phyloP scores from a whole-genome alignment of 2,113 vertebrate genomes.

The Strix aluco region DNA sequence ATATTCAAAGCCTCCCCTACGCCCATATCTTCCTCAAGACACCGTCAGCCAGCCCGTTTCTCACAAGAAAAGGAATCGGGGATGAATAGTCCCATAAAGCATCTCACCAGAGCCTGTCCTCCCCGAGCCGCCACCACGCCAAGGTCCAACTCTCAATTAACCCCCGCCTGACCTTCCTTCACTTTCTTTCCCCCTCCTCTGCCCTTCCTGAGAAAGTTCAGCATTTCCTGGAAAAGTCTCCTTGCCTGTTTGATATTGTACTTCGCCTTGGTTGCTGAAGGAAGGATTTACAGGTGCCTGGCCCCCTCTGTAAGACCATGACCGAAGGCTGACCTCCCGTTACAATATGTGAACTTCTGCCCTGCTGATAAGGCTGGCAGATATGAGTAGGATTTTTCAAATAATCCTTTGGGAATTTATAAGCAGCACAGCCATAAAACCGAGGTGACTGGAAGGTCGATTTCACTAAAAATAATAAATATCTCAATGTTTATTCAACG shows the following conservation, averaged over 20 bases:
- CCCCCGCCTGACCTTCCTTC: conserved; percentile 74
- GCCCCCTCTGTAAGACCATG: conserved; percentile 79
- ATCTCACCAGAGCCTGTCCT: background rate
- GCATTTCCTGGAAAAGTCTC: conserved; percentile 80
- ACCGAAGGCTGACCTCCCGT: conserved; percentile 78
- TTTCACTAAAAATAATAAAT: conserved; percentile 83
- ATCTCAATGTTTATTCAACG: conserved; percentile 80
- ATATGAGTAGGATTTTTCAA: conserved; percentile 77
- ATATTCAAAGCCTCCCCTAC: background rate
- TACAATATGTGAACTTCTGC: conserved; percentile 81
- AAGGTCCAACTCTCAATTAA: conserved; percentile 71
- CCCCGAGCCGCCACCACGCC: conserved; percentile 43
- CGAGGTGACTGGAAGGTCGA: conserved; percentile 81
- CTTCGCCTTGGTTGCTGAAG: conserved; percentile 73
- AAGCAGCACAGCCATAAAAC: conserved; percentile 78
- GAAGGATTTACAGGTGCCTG: conserved; percentile 83
- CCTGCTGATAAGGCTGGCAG: conserved; percentile 82
- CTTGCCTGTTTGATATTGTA: conserved; percentile 75
- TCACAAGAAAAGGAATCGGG: background rate
- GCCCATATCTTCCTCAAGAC: background rate
- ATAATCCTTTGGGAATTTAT: conserved; percentile 82
- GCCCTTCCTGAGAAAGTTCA: conserved; percentile 85
- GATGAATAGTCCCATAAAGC: conserved; percentile 46
- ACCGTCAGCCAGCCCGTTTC: background rate
- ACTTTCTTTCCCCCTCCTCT: conserved; percentile 75